phyloP scores from a whole-genome alignment of 2,113 vertebrate genomes.

The Lates calcarifer region DNA sequence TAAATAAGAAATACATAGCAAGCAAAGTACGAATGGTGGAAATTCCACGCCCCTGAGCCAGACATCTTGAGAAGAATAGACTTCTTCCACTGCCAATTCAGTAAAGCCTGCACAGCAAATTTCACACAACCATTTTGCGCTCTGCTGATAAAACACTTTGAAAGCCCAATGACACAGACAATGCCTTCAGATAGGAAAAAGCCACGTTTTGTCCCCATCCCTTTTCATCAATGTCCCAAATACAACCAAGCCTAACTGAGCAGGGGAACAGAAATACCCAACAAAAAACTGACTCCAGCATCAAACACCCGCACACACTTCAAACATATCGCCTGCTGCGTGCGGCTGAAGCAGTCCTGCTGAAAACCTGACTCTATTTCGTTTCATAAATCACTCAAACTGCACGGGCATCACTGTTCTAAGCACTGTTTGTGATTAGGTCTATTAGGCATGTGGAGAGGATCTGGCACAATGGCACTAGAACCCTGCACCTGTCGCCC shows the following conservation, averaged over 20 bases:
- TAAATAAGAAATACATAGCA: conserved; percentile 69
- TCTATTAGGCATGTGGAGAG: conserved; percentile 56
- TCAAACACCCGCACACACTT: conserved; percentile 39
- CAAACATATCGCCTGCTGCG: conserved; percentile 30
- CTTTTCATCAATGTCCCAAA: conserved; percentile 76
- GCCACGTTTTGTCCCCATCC: conserved; percentile 66
- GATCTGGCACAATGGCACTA: conserved; percentile 53
- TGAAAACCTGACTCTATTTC: conserved; percentile 27
- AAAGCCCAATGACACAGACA: conserved; percentile 78
- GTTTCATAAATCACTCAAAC: conserved; percentile 25
- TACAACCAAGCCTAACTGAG: conserved; percentile 60
- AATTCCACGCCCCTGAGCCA: conserved; percentile 72
- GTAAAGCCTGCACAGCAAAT: conserved; percentile 78
- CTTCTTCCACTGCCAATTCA: conserved; percentile 64
- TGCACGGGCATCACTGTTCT: conserved; percentile 2
- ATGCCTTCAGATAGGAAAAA: conserved; percentile 72
- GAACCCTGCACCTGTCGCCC: conserved; percentile 66
- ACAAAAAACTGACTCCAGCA: conserved; percentile 54
- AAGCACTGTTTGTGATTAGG: conserved; percentile 48
- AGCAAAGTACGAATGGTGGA: conserved; percentile 59
- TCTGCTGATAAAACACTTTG: conserved; percentile 79
- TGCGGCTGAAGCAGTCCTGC: conserved; percentile 26
- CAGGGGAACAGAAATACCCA: conserved; percentile 45
- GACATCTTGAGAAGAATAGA: conserved; percentile 77
- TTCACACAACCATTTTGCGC: conserved; percentile 78